Percentiles rank a stretch among this genome's conserved stretches.
These are phyloP conservation scores for Alloscopus bannaensis DNA, from an alignment of 2,888 invertebrate genomes.

Conservation along the genomic window DNA sequence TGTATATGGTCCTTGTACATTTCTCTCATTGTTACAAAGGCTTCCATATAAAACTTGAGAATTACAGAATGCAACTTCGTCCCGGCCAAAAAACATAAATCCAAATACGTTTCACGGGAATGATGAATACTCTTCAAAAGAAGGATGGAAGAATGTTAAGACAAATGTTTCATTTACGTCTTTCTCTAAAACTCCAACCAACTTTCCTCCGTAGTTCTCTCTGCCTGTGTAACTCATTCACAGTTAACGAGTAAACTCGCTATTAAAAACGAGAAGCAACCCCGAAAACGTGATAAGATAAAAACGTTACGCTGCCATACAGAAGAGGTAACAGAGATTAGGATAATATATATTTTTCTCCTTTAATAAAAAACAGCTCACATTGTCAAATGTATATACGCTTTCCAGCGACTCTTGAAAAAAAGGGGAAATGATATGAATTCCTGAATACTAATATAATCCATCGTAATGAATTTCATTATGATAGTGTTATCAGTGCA, in stretches of 20 bases:
- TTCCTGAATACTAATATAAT: conserved; percentile 65
- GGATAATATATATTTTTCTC: background rate
- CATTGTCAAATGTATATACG: background rate
- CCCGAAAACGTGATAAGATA: conserved; percentile 61
- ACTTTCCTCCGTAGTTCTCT: too few species aligned
- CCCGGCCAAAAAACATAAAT: conserved; percentile 10
- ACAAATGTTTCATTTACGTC: background rate
- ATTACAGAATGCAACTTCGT: background rate
- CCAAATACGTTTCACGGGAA: too few species aligned
- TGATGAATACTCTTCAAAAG: conserved; percentile 10
- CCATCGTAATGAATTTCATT: conserved; percentile 65
- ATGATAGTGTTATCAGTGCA: conserved; percentile 64
- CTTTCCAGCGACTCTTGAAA: conserved; percentile 4
- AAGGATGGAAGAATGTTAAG: conserved; percentile 14
- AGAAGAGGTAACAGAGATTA: background rate
- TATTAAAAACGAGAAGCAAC: conserved; percentile 65
- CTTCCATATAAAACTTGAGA: too few species aligned
- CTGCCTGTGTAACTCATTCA: conserved; percentile 33
- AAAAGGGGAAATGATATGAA: conserved; percentile 59
- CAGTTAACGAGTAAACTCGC: conserved; percentile 62
- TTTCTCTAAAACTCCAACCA: conserved; percentile 11
- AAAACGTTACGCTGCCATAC: conserved; percentile 22
- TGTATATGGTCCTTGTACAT: conserved; percentile 52
- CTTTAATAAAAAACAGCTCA: too few species aligned
- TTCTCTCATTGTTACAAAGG: conserved; percentile 21